Evolutionary conservation across 2,797 vertebrate genomes (phyloP), one percentile per base, ranked within the genome.

Genomic region (Atherinosoma microstoma): DNA sequence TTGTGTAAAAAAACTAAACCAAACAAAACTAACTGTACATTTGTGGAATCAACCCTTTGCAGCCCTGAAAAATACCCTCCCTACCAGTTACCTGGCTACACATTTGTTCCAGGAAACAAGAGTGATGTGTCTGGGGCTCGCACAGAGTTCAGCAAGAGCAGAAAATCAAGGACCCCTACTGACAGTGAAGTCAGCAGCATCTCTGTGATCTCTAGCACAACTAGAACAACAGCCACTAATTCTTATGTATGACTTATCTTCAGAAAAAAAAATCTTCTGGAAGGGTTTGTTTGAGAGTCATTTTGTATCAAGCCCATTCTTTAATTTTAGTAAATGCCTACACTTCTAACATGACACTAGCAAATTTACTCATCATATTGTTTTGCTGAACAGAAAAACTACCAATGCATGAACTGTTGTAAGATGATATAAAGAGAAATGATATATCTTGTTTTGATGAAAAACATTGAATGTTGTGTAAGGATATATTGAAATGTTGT

Each of bases 161-260:
- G 51, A 42, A 91, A 83, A 64, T 84, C 84, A 2, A 83, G 49
- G 38, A 27, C 5, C 51, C 82, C 64, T 42, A 83, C 49, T 15
- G 40, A 9, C 34, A 83, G 84, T 47, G 65, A 45, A 64, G 49
- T n/a, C 60, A 85, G 76, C 80, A 88, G 82, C 69, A 54, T 89
- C 56, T 92, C 92, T 16, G 63, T 49, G 6, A 82, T 76, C 49
- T 84, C 75, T 27, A 40, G 16, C 2, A 68, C 53, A 38, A 90
- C 80, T 59, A 88, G 36, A 66, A 60, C 67, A 0, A 79, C 83
- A 47, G 64, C 64, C 6, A 80, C 64, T 59, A 87, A 87, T 54
- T 81, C 76, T 71, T 93, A 94, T 69, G 93, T 94, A n/a, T 95
- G 87, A 94, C 38, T 42, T 34, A 11, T 36, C 24, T 29, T 40